Evolutionary conservation across 2,888 invertebrate species (phyloP).

Genomic region (Ornithoptera priamus): DNA sequence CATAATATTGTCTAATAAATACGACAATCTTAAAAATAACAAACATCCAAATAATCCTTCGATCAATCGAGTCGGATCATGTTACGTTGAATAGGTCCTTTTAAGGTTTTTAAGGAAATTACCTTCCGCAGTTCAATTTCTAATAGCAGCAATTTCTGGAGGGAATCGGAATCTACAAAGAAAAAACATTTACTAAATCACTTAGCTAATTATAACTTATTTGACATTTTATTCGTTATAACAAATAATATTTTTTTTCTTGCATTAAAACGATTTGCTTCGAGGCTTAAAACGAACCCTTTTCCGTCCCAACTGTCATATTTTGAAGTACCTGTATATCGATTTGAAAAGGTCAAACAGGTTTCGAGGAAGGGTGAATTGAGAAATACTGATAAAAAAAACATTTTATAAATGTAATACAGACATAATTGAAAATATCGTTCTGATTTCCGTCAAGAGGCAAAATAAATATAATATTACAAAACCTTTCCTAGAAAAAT

Average conservation of each 20-base stretch:
- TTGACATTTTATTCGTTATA: background rate
- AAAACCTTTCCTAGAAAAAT: background rate
- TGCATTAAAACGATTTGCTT: background rate
- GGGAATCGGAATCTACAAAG: no score
- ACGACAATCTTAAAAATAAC: no score
- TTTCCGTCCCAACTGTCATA: constrained; percentile 44
- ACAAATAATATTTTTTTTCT: background rate
- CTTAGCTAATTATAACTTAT: background rate
- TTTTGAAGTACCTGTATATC: constrained; percentile 45
- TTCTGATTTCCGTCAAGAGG: background rate
- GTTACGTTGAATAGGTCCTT: no score
- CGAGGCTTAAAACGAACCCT: constrained; percentile 39
- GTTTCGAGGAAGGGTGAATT: constrained; percentile 30
- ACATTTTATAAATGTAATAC: background rate
- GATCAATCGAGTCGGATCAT: no score
- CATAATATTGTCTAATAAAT: no score
- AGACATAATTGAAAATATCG: background rate
- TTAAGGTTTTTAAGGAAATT: no score
- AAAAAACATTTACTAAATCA: no score
- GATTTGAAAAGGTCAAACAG: constrained; percentile 42
- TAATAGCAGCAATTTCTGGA: no score
- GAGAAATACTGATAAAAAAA: constrained; percentile 30
- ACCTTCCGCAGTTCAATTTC: no score
- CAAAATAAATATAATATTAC: background rate
- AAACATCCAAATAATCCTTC: no score